A percentile compares a stretch with the other conserved stretches of the same genome.
Conservation (phyloP, 2,888 invertebrate species). For the Magallana nippona region DNA sequence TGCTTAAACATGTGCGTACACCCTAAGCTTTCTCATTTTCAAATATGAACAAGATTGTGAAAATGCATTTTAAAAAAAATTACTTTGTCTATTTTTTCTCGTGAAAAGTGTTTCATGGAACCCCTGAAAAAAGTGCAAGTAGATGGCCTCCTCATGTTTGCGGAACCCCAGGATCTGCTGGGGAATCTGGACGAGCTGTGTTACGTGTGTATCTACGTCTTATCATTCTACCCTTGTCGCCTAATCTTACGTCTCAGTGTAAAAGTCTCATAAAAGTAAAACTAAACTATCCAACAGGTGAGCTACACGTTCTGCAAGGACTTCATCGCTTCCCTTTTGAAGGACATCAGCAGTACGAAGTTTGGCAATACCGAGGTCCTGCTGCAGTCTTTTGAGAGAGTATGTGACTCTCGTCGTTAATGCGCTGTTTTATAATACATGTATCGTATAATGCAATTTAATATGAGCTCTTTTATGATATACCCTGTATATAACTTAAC, state of each 20-base stretch:
- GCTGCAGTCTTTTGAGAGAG: slow-evolving; percentile 83
- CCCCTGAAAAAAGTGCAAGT: slow-evolving; percentile 85
- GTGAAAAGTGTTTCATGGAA: slow-evolving; percentile 83
- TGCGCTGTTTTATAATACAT: too few relatives aligned
- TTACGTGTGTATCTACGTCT: slow-evolving; percentile 80
- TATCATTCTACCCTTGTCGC: background rate
- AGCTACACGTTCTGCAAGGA: slow-evolving; percentile 84
- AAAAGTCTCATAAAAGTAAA: too few relatives aligned
- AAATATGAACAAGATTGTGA: background rate
- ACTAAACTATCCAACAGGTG: slow-evolving; percentile 77
- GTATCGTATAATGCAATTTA: background rate
- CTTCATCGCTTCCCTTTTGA: slow-evolving; percentile 81
- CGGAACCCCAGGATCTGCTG: slow-evolving; percentile 84
- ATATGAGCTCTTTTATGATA: too few relatives aligned
- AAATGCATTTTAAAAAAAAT: too few relatives aligned
- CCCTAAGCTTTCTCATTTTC: background rate
- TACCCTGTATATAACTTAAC: too few relatives aligned
- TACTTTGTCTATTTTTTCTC: too few relatives aligned
- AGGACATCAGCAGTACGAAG: slow-evolving; percentile 80
- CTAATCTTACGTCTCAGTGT: too few relatives aligned
- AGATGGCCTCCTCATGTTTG: slow-evolving; percentile 84
- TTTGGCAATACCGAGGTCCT: slow-evolving; percentile 82
- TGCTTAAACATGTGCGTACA: slow-evolving; percentile 83
- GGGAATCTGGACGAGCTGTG: slow-evolving; percentile 84
- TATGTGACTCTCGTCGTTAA: slow-evolving; percentile 61